Conservation (phyloP, 2,797 vertebrate genomes). For the Saxicola maurus region DNA sequence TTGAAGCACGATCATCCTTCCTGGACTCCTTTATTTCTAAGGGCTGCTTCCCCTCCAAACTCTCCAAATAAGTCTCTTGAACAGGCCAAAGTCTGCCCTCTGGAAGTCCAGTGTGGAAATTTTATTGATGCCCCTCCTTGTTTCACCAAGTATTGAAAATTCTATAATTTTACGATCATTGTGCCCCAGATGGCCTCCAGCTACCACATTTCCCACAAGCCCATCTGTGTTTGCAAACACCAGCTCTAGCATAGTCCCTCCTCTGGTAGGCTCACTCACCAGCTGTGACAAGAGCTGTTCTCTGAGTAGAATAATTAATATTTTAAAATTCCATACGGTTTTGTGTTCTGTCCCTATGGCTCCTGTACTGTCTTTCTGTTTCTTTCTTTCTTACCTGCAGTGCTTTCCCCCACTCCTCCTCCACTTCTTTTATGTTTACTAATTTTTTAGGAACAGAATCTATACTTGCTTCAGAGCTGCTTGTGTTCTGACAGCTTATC, state of each 20-base stretch:
- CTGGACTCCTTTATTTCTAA: not conserved
- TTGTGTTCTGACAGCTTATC: not conserved
- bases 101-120: not conserved
- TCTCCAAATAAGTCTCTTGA: not conserved
- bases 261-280: not conserved
- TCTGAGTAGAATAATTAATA: not conserved
- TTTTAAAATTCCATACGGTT: not conserved
- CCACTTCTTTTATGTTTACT: not conserved
- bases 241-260: not conserved
- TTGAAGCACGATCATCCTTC: not conserved
- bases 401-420: rapidly evolving
- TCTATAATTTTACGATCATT: not conserved
- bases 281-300: not conserved
- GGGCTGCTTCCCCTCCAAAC: not conserved
- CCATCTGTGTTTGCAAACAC: not conserved
- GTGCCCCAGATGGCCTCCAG: not conserved
- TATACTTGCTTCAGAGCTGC: not conserved
- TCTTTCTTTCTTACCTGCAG: not conserved
- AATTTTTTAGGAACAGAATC: not conserved
- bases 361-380: not conserved
- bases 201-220: not conserved
- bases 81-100: not conserved
- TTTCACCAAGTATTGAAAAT: not conserved
- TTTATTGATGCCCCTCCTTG: not conserved
- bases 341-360: not conserved